Evolutionary conservation across 2,113 vertebrate species (phyloP).

Genomic region (Sorex araneus): DNA sequence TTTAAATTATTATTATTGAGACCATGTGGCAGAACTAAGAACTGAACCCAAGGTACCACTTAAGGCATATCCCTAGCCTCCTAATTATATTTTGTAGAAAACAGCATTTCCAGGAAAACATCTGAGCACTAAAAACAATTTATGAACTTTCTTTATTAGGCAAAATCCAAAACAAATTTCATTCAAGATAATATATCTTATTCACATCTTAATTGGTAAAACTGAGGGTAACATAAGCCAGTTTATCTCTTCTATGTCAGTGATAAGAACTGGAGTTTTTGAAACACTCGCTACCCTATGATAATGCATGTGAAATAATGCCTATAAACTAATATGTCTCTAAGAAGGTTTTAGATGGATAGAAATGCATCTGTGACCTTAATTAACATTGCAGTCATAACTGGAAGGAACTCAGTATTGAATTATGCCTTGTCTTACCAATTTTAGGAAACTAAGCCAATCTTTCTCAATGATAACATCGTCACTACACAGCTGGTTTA

Average conservation of each 20-base stretch:
- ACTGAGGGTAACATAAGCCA: not conserved
- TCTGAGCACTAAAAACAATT: slow-evolving; percentile 17
- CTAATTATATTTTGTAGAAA: not conserved
- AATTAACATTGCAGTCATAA: slow-evolving; percentile 21
- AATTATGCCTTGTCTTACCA: slow-evolving; percentile 63
- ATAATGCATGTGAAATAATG: slow-evolving; percentile 47
- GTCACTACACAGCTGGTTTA: slow-evolving; percentile 83
- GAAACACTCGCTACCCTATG: slow-evolving; percentile 44
- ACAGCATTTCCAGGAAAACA: slow-evolving; percentile 21
- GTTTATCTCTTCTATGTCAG: slow-evolving; percentile 28
- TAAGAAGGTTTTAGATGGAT: not conserved
- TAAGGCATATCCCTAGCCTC: not conserved
- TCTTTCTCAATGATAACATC: slow-evolving; percentile 74
- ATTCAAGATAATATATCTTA: not conserved
- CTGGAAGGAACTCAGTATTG: not conserved
- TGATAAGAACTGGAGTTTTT: slow-evolving; percentile 38
- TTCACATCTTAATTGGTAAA: slow-evolving; percentile 58
- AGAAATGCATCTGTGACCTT: not conserved
- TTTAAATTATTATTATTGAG: no score
- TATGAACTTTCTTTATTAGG: slow-evolving; percentile 19
- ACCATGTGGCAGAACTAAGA: no score
- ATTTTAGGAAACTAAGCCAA: slow-evolving; percentile 72
- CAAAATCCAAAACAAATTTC: slow-evolving; percentile 55
- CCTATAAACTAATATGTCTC: slow-evolving; percentile 50
- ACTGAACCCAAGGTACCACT: no score